Conservation (phyloP, 2,888 invertebrate genomes). For the Thecocarcelia acutangulata region DNA sequence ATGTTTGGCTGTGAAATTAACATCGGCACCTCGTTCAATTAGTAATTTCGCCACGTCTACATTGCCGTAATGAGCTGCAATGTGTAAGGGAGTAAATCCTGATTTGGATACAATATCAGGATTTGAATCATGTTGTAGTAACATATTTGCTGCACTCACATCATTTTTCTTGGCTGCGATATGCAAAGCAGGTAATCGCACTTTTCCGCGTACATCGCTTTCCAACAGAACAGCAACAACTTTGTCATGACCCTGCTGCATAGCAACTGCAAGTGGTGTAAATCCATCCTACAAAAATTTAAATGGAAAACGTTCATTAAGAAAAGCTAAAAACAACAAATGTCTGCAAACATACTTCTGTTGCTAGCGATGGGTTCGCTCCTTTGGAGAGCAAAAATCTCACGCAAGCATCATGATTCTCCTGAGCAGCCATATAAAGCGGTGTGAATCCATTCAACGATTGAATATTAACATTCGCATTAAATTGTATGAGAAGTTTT, state of each 20-base stretch:
- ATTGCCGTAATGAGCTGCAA: slow-evolving; percentile 99
- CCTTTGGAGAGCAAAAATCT: slow-evolving; percentile 94
- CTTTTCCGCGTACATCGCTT: slow-evolving; percentile 97
- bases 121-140: slow-evolving; percentile 96
- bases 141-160: slow-evolving; percentile 95
- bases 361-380: slow-evolving; percentile 97
- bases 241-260: slow-evolving; percentile 98
- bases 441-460: slow-evolving; percentile 99
- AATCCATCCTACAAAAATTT: slow-evolving; percentile 92
- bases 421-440: slow-evolving; percentile 99
- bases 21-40: slow-evolving; percentile 95
- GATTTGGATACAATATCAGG: slow-evolving; percentile 98
- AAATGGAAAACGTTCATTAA: background rate
- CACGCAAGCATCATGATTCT: slow-evolving; percentile 96
- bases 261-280: slow-evolving; percentile 98
- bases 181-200: slow-evolving; percentile 96
- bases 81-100: slow-evolving; percentile 99
- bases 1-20: slow-evolving; percentile 97
- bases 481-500: slow-evolving; percentile 92
- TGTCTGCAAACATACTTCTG: slow-evolving; percentile 86
- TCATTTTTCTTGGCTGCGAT: slow-evolving; percentile 99
- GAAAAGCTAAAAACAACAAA: background rate
- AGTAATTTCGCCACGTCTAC: slow-evolving; percentile 94
- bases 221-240: slow-evolving; percentile 97
- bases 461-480: slow-evolving; percentile 97